Evolutionary conservation across 2,888 invertebrate genomes (phyloP).

Genomic region (Diarsia mendica): DNA sequence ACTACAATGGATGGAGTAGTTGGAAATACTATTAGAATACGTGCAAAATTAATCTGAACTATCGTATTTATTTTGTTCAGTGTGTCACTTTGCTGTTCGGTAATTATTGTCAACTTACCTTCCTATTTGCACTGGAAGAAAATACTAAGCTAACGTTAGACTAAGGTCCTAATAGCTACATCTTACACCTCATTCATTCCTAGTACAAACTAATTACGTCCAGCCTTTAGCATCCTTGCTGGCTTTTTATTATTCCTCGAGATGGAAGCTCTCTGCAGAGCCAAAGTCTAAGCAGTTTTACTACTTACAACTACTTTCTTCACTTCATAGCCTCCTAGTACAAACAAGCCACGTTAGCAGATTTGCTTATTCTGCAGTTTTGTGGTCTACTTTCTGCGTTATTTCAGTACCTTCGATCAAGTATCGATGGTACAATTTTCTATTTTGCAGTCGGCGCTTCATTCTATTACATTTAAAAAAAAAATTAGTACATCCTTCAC

Average conservation of each 20-base stretch:
- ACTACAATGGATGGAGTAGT: conserved; percentile 13
- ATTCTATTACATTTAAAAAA: too few relatives aligned
- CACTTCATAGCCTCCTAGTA: conserved; percentile 18
- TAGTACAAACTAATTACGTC: conserved; percentile 4
- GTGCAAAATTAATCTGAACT: neutral
- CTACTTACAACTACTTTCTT: neutral
- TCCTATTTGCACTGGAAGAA: conserved; percentile 6
- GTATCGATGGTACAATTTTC: neutral
- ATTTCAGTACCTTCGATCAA: neutral
- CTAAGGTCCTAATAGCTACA: neutral
- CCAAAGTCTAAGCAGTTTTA: too few relatives aligned
- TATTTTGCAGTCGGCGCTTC: too few relatives aligned
- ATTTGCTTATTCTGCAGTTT: neutral
- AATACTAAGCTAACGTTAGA: neutral
- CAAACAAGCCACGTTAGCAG: neutral
- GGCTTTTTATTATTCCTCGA: neutral
- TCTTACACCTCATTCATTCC: conserved; percentile 1
- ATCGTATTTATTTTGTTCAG: neutral
- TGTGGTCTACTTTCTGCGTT: neutral
- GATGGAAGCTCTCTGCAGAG: too few relatives aligned
- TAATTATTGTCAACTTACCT: conserved; percentile 18
- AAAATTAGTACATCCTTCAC: neutral
- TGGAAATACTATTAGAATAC: neutral
- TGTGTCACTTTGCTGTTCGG: neutral
- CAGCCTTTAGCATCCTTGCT: neutral